These are phyloP conservation scores for Synergus gifuensis DNA, from an alignment of 2,888 invertebrate species.

Conservation along the genomic window DNA sequence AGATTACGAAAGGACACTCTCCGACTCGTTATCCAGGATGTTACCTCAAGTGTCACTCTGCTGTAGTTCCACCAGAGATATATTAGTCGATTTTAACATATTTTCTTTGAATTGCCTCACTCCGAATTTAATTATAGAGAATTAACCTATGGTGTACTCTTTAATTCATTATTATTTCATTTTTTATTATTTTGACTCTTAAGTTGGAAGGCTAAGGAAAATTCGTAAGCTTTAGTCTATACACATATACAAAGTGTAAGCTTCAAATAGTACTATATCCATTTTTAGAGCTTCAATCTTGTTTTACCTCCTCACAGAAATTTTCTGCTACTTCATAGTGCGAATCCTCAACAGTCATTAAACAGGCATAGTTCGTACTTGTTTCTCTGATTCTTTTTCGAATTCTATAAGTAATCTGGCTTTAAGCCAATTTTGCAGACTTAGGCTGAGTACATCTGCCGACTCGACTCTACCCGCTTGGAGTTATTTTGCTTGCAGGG, in stretches of 20 bases:
- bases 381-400: constrained; percentile 29
- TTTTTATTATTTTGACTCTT: no score
- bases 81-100: background rate
- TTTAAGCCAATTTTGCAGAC: constrained; percentile 21
- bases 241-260: background rate
- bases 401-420: constrained; percentile 39
- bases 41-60: constrained; percentile 8
- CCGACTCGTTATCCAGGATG: constrained; percentile 36
- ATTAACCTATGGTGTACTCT: no score
- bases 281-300: background rate
- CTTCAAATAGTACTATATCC: no score
- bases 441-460: constrained; percentile 37
- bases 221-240: no score
- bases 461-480: constrained; percentile 10
- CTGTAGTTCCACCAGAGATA: background rate
- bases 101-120: background rate
- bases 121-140: background rate
- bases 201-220: no score
- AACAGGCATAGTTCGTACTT: constrained; percentile 1
- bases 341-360: background rate
- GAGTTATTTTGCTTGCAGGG: constrained; percentile 20
- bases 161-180: no score
- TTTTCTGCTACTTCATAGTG: background rate
- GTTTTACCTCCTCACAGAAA: background rate
- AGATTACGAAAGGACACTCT: constrained; percentile 36